These are phyloP conservation scores for Drosophila maculinotata DNA, from an alignment of 2,888 invertebrate species.

Conservation along the genomic window DNA sequence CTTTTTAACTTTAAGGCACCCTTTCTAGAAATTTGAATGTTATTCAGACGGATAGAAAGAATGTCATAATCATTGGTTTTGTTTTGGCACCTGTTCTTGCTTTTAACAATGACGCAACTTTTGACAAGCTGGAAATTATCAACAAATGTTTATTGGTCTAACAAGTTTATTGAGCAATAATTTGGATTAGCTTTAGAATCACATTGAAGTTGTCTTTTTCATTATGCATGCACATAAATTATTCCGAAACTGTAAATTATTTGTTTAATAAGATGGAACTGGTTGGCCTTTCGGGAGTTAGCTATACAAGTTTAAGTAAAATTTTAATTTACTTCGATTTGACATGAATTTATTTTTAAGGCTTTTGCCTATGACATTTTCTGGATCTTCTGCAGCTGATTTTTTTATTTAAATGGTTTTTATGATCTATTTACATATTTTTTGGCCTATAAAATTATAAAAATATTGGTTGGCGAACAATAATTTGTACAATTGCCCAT, in stretches of 20 bases:
- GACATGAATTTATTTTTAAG: constrained; percentile 35
- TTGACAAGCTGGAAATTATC: constrained; percentile 45
- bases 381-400: constrained; percentile 6
- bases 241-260: constrained; percentile 62
- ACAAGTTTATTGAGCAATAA: constrained; percentile 50
- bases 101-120: constrained; percentile 48
- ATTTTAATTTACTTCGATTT: not conserved
- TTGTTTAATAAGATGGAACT: constrained; percentile 53
- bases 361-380: constrained; percentile 10
- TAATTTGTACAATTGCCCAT: no score
- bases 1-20: not conserved
- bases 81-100: constrained; percentile 35
- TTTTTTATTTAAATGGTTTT: constrained; percentile 8
- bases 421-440: constrained; percentile 25
- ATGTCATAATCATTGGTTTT: constrained; percentile 2
- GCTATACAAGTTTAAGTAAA: constrained; percentile 15
- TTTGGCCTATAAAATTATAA: constrained; percentile 20
- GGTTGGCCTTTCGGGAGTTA: constrained; percentile 46
- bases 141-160: constrained; percentile 50
- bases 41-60: not conserved
- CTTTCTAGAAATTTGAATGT: constrained; percentile 1
- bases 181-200: constrained; percentile 47
- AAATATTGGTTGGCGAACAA: not conserved
- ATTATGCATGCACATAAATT: constrained; percentile 73
- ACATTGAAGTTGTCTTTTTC: constrained; percentile 23